Conservation (phyloP, 1,140 invertebrate species). For the Homalodisca vitripennis region DNA sequence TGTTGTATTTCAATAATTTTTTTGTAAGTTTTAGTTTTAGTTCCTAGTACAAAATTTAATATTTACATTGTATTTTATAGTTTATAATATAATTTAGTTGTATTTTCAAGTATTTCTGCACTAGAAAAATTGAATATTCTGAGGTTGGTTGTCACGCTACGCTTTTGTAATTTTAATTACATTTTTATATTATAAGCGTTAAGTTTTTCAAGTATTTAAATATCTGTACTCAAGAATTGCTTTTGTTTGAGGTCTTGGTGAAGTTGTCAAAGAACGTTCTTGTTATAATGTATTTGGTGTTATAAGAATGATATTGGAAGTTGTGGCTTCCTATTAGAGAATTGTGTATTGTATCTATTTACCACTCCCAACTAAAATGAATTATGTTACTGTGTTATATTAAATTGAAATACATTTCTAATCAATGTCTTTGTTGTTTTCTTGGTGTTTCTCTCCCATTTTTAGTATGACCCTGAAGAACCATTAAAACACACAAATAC, state of each 20-base stretch:
- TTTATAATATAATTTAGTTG: no score
- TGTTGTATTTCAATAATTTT: no score
- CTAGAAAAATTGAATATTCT: not conserved
- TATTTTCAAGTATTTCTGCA: not conserved
- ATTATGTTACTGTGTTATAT: slow-evolving; percentile 24
- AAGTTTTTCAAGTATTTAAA: not conserved
- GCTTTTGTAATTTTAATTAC: not conserved
- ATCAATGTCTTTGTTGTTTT: slow-evolving; percentile 16
- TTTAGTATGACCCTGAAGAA: no score
- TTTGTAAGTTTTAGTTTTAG: not conserved
- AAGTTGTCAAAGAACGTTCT: not conserved
- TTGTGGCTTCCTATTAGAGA: not conserved
- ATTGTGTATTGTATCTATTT: not conserved
- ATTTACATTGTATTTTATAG: no score
- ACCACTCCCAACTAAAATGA: not conserved
- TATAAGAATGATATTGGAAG: not conserved
- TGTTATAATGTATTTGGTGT: not conserved
- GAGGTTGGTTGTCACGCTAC: not conserved
- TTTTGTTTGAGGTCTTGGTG: not conserved
- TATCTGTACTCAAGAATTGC: not conserved
- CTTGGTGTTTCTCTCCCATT: not conserved
- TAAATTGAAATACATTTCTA: slow-evolving; percentile 21
- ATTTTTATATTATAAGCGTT: not conserved
- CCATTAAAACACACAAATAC: no score
- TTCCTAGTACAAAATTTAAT: not conserved